These are phyloP conservation scores for Ardeotis arabs DNA, from an alignment of 2,113 vertebrate species.

Conservation along the genomic window DNA sequence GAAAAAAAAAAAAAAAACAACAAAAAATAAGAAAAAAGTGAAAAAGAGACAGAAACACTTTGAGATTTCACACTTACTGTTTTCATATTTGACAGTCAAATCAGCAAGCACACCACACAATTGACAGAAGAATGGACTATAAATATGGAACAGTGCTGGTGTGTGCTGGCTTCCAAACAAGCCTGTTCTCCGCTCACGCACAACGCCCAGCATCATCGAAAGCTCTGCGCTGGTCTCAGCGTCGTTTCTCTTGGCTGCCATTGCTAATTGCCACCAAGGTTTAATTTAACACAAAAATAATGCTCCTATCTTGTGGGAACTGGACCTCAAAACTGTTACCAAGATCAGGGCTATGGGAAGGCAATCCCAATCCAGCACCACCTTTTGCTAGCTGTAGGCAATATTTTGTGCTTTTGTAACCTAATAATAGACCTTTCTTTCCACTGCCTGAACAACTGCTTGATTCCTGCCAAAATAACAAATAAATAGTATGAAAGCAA, in stretches of 20 bases:
- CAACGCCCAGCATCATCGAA: rapidly evolving
- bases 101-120: background rate
- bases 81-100: background rate
- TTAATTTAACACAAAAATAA: background rate
- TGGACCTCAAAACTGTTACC: background rate
- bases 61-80: background rate
- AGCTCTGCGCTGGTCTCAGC: rapidly evolving
- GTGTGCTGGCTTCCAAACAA: rapidly evolving
- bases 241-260: background rate
- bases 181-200: rapidly evolving
- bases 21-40: background rate
- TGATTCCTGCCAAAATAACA: background rate
- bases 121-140: background rate
- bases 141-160: background rate
- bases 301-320: rapidly evolving
- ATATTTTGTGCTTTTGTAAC: background rate
- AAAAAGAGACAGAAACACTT: background rate
- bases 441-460: background rate
- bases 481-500: background rate
- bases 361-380: background rate
- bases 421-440: background rate
- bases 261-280: background rate
- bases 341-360: background rate
- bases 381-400: background rate
- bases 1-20: no score